Base-by-base conservation (phyloP, 2,797 vertebrate species). In the Enteromius mattozi region DNA sequence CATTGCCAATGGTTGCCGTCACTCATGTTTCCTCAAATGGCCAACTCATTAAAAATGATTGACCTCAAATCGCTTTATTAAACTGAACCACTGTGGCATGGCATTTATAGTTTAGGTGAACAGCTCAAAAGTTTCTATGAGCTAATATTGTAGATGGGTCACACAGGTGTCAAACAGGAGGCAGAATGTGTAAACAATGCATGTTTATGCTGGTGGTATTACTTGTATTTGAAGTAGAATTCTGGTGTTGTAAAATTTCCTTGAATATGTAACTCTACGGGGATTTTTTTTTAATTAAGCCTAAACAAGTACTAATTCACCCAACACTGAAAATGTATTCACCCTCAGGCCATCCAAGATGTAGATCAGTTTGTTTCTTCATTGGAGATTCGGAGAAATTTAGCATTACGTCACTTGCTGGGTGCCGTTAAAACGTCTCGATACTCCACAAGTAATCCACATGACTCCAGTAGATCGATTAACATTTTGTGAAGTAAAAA, bases 31-130 rank as follows among this genome's bases (percentile, higher is more conserved):
- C 4, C 37, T 66, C 19, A 33, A 49, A 79, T 65, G 40, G 6
- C 24, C 16, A 47, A 78, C 27, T 65, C 61, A 6, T 66, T 66
- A 79, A 79, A 79, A 79, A 79, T 47, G 10, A 79, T 79, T 79
- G 59, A 78, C 54, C 61, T 77, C 54, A 77, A 14, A 61, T 56
- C 21, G 13, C 33, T 76, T 56, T 40, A 76, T 77, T 65, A 42
- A 65, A 30, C 17, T 30, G 16, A 65, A 63, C 61, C 40, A 21
- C 24, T 45, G 24, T 10, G 17, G 40, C 40, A 13, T 63, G 59
- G 6, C 61, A 79, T 63, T 79, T 63, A 45, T 42, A 27, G 37
- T 35, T 61, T 9, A 27, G 21, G 14, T 27, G 7, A 77, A 24
- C 40, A 8, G 37, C 37, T 30, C 14, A 61, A 17, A 27, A 61